Evolutionary conservation across 2,113 vertebrate species (phyloP), one percentile per base, ranked within the genome.

Genomic region (Platanista minor): DNA sequence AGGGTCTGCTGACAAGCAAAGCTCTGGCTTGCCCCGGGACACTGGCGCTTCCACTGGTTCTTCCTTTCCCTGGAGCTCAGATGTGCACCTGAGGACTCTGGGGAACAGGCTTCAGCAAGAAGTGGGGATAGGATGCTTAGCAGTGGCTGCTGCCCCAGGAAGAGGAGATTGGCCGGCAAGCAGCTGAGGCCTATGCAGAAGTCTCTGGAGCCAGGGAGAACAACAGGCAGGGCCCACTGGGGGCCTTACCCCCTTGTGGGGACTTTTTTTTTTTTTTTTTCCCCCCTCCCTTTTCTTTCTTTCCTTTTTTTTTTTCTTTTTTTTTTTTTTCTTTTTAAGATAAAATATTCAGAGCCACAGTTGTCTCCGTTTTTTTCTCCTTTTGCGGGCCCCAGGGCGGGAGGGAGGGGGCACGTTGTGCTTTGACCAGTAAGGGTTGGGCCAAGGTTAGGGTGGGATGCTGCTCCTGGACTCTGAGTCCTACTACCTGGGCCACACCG

Each of bases 321-420:
- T 41, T 78, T 75, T 92, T 74, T 90, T 90, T 93, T 96, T 95
- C n/a, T n/a, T n/a, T 78, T 18, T 0, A 97, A 97, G 86, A 96
- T 98, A 97, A 98, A 97, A 90, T 93, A 88, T 97, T 94, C 43
- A 93, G 89, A 96, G 74, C 91, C 78, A 90, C 83, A 54, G 14
- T 41, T 43, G 82, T 94, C 36, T 72, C 77, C 29, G 31, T 81
- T 59, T 89, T 89, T 90, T 77, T 49, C 23, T 96, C 27, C 23
- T 75, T 71, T 74, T 71, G 39, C 84, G 97, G 93, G 95, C 27
- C 21, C 57, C 3, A 14, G 39, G 69, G 64, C 1, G 3, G 66
- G 41, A 27, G 72, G 87, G 72, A 43, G 57, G 18, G 49, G 23
- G 1, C 20, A 52, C 33, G 1, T 1, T 80, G 61, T 31, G 13